Percentiles rank a stretch among this genome's conserved stretches.
These are phyloP conservation scores for Presbytis comata DNA, from an alignment of 2,797 vertebrate species.

Conservation along the genomic window DNA sequence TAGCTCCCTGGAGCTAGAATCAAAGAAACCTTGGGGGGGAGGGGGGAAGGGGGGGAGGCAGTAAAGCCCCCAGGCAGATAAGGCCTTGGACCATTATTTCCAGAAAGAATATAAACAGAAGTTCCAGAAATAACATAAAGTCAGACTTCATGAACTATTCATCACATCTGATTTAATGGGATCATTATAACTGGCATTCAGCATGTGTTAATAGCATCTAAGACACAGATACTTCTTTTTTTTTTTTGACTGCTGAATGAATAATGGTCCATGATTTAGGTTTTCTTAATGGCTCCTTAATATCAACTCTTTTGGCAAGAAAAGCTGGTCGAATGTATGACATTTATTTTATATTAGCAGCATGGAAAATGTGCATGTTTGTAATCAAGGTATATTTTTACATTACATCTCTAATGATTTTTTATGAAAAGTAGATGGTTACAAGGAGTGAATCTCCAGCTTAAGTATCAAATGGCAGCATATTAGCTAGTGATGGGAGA, in stretches of 20 bases:
- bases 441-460: constrained; percentile 65
- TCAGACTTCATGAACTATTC: constrained; percentile 83
- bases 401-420: constrained; percentile 75
- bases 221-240: constrained; percentile 78
- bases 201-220: constrained; percentile 83
- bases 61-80: constrained; percentile 66
- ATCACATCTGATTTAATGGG: constrained; percentile 86
- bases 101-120: constrained; percentile 73
- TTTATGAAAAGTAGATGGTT: constrained; percentile 75
- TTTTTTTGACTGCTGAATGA: constrained; percentile 81
- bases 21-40: constrained; percentile 1
- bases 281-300: constrained; percentile 84
- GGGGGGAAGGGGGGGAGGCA: background rate
- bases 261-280: constrained; percentile 82
- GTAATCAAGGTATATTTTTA: constrained; percentile 82
- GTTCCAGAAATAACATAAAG: constrained; percentile 83
- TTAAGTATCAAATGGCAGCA: constrained; percentile 47
- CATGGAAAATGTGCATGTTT: constrained; percentile 77
- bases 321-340: constrained; percentile 77
- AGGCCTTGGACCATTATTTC: constrained; percentile 66
- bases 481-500: constrained; percentile 51
- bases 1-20: constrained; percentile 57
- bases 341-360: constrained; percentile 83
- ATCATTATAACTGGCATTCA: constrained; percentile 85
- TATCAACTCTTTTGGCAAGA: constrained; percentile 80